A percentile compares a stretch with the other conserved stretches of the same genome.
Evolutionary conservation across 2,888 invertebrate species (phyloP).

Genomic region (Lithophane semibrunnea): DNA sequence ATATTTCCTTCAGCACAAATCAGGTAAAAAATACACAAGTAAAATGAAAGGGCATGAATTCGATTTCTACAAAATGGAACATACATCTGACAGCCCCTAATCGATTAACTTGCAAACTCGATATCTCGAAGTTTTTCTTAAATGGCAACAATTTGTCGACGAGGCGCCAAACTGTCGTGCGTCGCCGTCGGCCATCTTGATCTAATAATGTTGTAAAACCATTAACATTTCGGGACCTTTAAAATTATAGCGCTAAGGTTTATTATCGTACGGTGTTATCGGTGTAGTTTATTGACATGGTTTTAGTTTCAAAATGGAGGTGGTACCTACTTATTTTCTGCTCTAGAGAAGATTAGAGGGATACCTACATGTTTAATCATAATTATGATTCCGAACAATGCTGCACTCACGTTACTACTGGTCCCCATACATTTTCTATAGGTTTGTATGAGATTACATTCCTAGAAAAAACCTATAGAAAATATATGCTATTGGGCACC

Average conservation of each 20-base stretch:
- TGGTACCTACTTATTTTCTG: background rate
- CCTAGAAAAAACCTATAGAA: too few relatives aligned
- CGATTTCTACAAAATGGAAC: background rate
- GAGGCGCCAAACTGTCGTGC: slow-evolving; percentile 70
- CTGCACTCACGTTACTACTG: too few relatives aligned
- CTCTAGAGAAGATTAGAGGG: too few relatives aligned
- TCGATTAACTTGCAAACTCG: slow-evolving; percentile 43
- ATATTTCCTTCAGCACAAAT: background rate
- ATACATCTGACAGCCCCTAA: slow-evolving; percentile 18
- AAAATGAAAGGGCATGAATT: background rate
- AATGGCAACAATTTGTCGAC: slow-evolving; percentile 59
- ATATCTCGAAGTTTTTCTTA: slow-evolving; percentile 45
- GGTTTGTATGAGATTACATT: too few relatives aligned
- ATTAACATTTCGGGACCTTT: slow-evolving; percentile 33
- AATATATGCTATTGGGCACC: too few relatives aligned
- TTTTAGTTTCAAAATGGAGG: slow-evolving; percentile 18
- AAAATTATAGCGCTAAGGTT: slow-evolving; percentile 35
- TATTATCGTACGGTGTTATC: slow-evolving; percentile 35
- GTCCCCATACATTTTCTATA: too few relatives aligned
- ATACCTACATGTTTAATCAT: background rate
- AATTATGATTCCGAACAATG: background rate
- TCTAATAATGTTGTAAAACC: slow-evolving; percentile 55
- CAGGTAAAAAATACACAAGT: background rate
- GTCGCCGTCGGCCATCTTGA: slow-evolving; percentile 52
- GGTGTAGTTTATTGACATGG: slow-evolving; percentile 12